Evolutionary conservation across 2,113 vertebrate genomes (phyloP), one percentile per base, ranked within the genome.

Genomic region (Bufo gargarizans): DNA sequence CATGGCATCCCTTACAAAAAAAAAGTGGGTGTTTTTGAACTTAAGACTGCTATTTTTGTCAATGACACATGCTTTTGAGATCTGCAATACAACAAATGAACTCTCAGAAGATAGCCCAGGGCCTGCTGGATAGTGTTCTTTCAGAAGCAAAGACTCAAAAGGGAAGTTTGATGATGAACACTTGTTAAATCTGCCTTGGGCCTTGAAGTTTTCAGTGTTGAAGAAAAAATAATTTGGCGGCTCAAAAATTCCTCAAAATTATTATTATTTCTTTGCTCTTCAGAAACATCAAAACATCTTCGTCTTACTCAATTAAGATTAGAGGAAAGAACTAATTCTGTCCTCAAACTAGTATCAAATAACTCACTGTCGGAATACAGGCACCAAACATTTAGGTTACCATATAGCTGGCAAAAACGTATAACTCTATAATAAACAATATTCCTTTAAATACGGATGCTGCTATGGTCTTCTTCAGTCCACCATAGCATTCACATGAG

Each of bases 161-260:
- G 59, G 33, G 77, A 88, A 89, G 87, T 74, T 20, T 89, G 81
- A 84, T 89, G 81, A 84, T 43, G 72, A 84, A 55, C 58, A 87
- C 71, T 87, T 87, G 86, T 79, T 63, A 87, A 87, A 78, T 84
- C 17, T 84, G 87, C 87, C 87, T 77, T 77, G 69, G 82, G 87
- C 61, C 82, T 84, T 77, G 72, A 89, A 84, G 87, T 78, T 58
- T 16, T 47, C 61, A 77, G 71, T 67, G 72, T 55, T 81, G 50
- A 63, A 77, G 59, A 67, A 84, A 88, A 77, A 83, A 83, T 74
- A 59, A 65, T 88, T 86, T 45, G 71, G 50, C 83, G 55, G 71
- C 55, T 55, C 13, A 77, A 82, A 82, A 87, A 88, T 49, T 17
- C 33, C 74, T 74, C 47, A 76, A 63, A 89, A 83, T 88, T 5